These are phyloP conservation scores for Gymnarchus niloticus DNA, from an alignment of 2,113 vertebrate species.

Conservation along the genomic window DNA sequence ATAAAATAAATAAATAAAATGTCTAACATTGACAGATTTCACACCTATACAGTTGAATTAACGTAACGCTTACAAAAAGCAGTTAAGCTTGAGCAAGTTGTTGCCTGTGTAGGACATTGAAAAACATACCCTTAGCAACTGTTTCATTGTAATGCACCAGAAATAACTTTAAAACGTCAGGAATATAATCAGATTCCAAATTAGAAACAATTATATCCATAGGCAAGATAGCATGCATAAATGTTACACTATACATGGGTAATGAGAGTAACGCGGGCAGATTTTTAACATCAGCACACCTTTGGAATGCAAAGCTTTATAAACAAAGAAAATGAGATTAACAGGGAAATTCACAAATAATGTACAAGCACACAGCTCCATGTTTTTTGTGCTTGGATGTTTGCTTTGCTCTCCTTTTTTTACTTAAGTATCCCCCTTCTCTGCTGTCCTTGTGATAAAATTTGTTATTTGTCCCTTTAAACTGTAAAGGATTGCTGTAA, in stretches of 20 bases:
- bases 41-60: not conserved
- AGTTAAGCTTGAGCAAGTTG: not conserved
- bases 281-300: not conserved
- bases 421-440: not conserved
- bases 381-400: not conserved
- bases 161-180: not conserved
- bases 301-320: not conserved
- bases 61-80: not conserved
- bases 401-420: not conserved
- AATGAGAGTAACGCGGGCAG: not conserved
- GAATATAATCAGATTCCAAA: not conserved
- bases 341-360: conserved; percentile 7
- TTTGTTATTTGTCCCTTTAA: conserved; percentile 23
- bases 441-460: conserved; percentile 18
- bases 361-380: not conserved
- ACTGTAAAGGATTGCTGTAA: conserved; percentile 24
- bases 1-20: not conserved
- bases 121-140: not conserved
- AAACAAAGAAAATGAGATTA: not conserved
- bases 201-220: not conserved
- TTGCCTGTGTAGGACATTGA: not conserved
- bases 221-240: not conserved
- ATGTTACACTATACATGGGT: not conserved
- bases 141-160: not conserved
- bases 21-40: not conserved